A percentile compares a stretch with the other conserved stretches of the same genome.
Evolutionary conservation across 2,888 invertebrate species (phyloP).

Genomic region (Tetheella fluctuosa): DNA sequence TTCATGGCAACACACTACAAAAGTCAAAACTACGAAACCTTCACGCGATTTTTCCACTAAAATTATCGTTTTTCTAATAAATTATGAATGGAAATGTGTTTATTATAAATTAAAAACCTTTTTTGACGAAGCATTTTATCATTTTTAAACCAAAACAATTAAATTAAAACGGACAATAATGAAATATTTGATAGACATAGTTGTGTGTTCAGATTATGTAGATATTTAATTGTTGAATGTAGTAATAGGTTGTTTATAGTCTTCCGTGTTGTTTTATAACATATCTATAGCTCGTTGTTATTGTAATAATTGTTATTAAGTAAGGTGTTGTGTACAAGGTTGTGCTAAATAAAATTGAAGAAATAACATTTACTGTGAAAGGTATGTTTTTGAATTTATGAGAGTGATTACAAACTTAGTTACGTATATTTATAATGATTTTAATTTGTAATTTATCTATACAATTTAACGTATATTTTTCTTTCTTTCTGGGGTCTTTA

Average conservation of each 20-base stretch:
- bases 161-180: conserved; percentile 29
- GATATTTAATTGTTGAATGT: conserved; percentile 13
- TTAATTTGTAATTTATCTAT: neutral
- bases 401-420: neutral
- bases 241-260: conserved; percentile 25
- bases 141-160: conserved; percentile 5
- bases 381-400: conserved; percentile 52
- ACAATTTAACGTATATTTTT: too few relatives aligned
- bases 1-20: conserved; percentile 50
- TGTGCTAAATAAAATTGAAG: conserved; percentile 69
- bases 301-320: conserved; percentile 49
- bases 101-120: conserved; percentile 42
- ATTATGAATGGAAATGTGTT: conserved; percentile 76
- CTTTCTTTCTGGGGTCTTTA: too few relatives aligned
- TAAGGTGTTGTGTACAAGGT: conserved; percentile 58
- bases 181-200: conserved; percentile 29
- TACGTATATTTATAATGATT: neutral
- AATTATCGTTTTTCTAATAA: conserved; percentile 50
- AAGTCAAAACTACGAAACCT: conserved; percentile 69
- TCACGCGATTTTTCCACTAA: conserved; percentile 71
- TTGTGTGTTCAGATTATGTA: conserved; percentile 31
- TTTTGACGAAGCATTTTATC: conserved; percentile 20
- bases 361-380: conserved; percentile 62
- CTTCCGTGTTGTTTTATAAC: conserved; percentile 41
- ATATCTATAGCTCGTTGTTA: conserved; percentile 35